Base-by-base conservation (phyloP, 2,113 vertebrate species). In the Lipophrys pholis region DNA sequence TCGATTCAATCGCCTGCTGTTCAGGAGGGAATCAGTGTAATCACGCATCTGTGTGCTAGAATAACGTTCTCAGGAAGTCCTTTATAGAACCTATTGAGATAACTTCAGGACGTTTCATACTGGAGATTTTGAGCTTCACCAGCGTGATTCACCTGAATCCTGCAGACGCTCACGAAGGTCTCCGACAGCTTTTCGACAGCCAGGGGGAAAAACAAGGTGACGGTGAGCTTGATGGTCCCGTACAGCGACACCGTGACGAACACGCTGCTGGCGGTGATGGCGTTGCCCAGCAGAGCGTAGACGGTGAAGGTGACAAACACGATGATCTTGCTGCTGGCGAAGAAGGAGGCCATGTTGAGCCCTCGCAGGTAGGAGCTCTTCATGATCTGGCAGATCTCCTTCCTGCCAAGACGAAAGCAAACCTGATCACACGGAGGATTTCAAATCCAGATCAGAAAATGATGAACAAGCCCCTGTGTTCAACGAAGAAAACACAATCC, bases 311-410 rank as follows among this genome's bases (percentile, higher is more conserved):
- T 98, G 86, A 96, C 84, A 41, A 97, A 99, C 58, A 98, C 53
- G 2, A 96, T 97, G 75, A 99, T 90, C 92, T 99, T 99, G 94
- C 92, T 96, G 50, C 95, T 95, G 54, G 93, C 87, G 55, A 97
- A 99, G 92, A 97, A 99, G 0, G 95, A 97, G 3, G 96, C 95
- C 93, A 99, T 92, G 89, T 99, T 98, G 86, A 98, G 87, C 6
- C 95, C 97, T 52, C 97, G 94, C 5, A 99, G 94, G 79, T 96
- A 97, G 69, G 97, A 98, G 81, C 96, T 99, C 84, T 88, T 94
- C 89, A 98, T 89, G 58, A 98, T 55, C 91, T 94, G 94, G 84
- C 6, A 10, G 75, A 98, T 96, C 85, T 99, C 97, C 78, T 97
- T 96, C 83, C 97, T 99, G 41, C 3, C 41, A 5, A 54, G 21